Conservation (phyloP, 2,113 vertebrate genomes). For the Phoenicopterus ruber region DNA sequence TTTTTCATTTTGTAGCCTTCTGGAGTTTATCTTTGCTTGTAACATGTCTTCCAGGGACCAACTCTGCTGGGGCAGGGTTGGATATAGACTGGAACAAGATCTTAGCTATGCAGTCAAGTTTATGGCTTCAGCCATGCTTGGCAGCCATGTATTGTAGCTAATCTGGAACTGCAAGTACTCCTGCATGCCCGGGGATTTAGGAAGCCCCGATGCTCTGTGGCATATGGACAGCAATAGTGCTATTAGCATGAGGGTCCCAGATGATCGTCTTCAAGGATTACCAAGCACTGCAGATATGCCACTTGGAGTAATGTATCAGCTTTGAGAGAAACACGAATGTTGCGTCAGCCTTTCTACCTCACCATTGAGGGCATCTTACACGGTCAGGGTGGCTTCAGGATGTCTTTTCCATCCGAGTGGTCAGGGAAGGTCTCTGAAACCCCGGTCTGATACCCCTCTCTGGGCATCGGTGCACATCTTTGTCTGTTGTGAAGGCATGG, state of each 20-base stretch:
- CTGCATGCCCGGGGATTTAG: rapidly evolving
- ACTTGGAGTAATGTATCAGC: background rate
- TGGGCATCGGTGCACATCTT: rapidly evolving
- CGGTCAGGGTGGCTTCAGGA: background rate
- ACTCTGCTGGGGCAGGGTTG: background rate
- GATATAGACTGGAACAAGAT: background rate
- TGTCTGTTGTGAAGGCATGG: rapidly evolving
- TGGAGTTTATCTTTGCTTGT: background rate
- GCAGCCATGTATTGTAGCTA: rapidly evolving
- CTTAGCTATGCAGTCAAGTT: background rate
- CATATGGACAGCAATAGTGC: background rate
- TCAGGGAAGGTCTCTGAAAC: background rate
- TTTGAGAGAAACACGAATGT: background rate
- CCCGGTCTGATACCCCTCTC: background rate
- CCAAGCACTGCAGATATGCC: background rate
- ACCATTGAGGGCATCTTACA: background rate
- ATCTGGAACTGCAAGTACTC: background rate
- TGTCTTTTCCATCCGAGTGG: background rate
- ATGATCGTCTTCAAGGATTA: rapidly evolving
- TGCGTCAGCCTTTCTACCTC: background rate
- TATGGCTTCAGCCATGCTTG: background rate
- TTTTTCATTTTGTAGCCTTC: background rate
- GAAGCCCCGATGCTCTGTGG: background rate
- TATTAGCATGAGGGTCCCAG: rapidly evolving
- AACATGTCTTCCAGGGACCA: background rate